These are phyloP conservation scores for Lissonota sp. DNA, from an alignment of 2,888 invertebrate species.

Conservation along the genomic window DNA sequence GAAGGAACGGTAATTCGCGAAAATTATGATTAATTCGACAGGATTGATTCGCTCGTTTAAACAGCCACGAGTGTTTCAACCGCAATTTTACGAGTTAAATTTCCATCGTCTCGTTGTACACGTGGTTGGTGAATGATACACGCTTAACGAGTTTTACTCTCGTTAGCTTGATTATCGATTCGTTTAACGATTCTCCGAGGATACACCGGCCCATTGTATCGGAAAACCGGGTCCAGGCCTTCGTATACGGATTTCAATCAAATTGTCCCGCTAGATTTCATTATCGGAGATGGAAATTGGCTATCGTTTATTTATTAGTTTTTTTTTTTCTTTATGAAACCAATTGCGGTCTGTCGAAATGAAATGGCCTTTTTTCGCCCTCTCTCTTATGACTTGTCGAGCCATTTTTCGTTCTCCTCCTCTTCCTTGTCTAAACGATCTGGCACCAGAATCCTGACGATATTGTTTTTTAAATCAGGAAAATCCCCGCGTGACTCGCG, in stretches of 20 bases:
- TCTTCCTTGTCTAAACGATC: neutral
- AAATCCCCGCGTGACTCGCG: neutral
- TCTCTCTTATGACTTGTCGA: neutral
- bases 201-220: neutral
- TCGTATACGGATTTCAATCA: neutral
- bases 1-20: neutral
- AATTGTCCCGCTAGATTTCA: neutral
- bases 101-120: neutral
- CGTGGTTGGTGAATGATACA: slow-evolving; percentile 45
- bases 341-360: neutral
- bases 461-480: slow-evolving; percentile 64
- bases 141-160: slow-evolving; percentile 50
- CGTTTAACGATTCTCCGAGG: slow-evolving; percentile 31
- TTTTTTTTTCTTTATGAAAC: neutral
- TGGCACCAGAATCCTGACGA: slow-evolving; percentile 10
- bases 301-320: neutral
- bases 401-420: neutral
- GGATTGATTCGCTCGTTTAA: slow-evolving; percentile 21
- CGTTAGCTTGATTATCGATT: slow-evolving; percentile 58
- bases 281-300: neutral
- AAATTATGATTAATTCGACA: slow-evolving; percentile 19
- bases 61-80: neutral
- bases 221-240: neutral
- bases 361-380: no score
- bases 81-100: neutral